These are phyloP conservation scores for Xyrauchen texanus DNA, from an alignment of 2,113 vertebrate species.

Conservation along the genomic window DNA sequence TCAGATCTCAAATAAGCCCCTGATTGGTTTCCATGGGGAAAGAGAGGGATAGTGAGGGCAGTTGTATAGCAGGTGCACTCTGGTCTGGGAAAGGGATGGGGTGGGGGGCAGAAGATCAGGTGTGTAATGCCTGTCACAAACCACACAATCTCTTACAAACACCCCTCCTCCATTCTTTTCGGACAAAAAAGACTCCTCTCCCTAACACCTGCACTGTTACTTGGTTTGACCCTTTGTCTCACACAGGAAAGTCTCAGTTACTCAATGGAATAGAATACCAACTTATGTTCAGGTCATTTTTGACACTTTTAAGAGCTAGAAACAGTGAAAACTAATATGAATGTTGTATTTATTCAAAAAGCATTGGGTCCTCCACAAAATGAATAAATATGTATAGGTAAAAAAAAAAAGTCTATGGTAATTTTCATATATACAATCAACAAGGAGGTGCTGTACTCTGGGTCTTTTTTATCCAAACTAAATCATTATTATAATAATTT, in stretches of 20 bases:
- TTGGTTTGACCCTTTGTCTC: constrained; percentile 16
- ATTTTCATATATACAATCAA: too few species aligned
- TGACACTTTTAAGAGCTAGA: too few species aligned
- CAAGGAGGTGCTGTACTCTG: too few species aligned
- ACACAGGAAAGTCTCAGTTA: neutral
- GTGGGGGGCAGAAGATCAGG: constrained; percentile 42
- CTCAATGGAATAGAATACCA: neutral
- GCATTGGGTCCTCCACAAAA: too few species aligned
- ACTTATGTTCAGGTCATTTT: too few species aligned
- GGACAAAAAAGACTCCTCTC: constrained; percentile 35
- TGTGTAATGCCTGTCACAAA: constrained; percentile 42
- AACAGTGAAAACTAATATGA: too few species aligned
- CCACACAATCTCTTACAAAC: neutral
- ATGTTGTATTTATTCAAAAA: too few species aligned
- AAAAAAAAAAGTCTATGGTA: too few species aligned
- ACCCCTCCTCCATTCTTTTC: constrained; percentile 24
- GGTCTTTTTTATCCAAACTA: too few species aligned
- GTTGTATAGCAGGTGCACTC: constrained; percentile 42
- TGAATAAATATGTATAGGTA: too few species aligned
- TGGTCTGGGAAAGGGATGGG: neutral
- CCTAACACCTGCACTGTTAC: constrained; percentile 29
- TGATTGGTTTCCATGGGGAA: constrained; percentile 19
- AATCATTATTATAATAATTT: too few species aligned
- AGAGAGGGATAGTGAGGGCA: constrained; percentile 17
- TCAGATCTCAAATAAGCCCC: constrained; percentile 11